Percentiles rank a stretch among this genome's conserved stretches.
Evolutionary conservation across 1,140 invertebrate species (phyloP).

Genomic region (Brachionus calyciflorus): DNA sequence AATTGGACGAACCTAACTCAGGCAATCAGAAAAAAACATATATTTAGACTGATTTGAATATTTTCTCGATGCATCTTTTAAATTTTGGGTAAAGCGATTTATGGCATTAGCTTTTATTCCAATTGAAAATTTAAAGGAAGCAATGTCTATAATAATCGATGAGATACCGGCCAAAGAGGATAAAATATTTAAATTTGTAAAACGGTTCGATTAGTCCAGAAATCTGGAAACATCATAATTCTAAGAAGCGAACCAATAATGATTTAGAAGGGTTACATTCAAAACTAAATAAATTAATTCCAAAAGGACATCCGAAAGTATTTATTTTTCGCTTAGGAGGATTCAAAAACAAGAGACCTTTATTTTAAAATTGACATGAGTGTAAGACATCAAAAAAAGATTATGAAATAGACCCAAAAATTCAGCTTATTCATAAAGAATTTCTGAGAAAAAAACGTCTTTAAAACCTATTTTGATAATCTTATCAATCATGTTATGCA

Average conservation of each 20-base stretch:
- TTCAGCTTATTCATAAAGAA: constrained; percentile 3
- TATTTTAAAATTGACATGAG: not conserved
- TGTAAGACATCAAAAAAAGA: not conserved
- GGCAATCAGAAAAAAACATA: not conserved
- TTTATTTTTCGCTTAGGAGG: not conserved
- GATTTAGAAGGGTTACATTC: constrained; percentile 4
- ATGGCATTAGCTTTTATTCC: not conserved
- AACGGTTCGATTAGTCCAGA: not conserved
- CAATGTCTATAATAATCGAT: not conserved
- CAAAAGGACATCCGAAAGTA: not conserved
- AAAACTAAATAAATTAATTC: not conserved
- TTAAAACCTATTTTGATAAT: not conserved
- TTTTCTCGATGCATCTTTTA: not conserved
- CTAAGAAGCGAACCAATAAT: not conserved
- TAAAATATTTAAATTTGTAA: not conserved
- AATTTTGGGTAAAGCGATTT: constrained; percentile 20
- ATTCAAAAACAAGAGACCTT: not conserved
- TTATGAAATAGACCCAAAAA: not conserved
- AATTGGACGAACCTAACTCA: not conserved
- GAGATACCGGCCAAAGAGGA: not conserved
- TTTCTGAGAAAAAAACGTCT: not conserved
- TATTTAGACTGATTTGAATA: not conserved
- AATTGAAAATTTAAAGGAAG: not conserved
- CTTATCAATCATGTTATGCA: not conserved
- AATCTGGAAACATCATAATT: not conserved